phyloP scores from a whole-genome alignment of 2,113 vertebrate species.

The Urocolius indicus region DNA sequence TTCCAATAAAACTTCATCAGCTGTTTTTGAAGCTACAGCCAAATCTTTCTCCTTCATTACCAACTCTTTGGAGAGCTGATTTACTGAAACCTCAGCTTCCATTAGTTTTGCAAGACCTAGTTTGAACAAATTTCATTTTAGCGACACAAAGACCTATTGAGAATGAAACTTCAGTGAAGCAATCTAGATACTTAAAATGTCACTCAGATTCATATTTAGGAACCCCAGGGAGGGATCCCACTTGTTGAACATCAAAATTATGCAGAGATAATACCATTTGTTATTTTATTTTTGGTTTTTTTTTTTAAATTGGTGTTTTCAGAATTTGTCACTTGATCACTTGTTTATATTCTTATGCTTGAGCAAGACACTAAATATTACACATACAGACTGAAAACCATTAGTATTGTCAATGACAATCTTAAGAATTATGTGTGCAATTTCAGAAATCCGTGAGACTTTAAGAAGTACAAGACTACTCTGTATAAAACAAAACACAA shows the following conservation, averaged over 20 bases:
- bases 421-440: not conserved
- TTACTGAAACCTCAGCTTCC: constrained; percentile 85
- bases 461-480: not conserved
- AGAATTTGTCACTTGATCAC: not conserved
- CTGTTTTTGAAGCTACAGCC: constrained; percentile 78
- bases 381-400: not conserved
- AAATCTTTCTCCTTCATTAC: constrained; percentile 82
- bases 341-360: not conserved
- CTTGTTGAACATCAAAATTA: not conserved
- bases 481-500: not conserved
- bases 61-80: constrained; percentile 80
- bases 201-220: not conserved
- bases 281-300: not conserved
- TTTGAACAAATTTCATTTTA: not conserved
- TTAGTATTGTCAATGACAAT: not conserved
- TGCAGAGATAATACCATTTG: not conserved
- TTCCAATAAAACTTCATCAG: constrained; percentile 82
- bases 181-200: not conserved
- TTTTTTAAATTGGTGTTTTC: not conserved
- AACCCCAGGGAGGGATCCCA: not conserved
- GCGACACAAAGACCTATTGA: not conserved
- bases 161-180: not conserved
- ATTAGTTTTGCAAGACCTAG: constrained; percentile 84
- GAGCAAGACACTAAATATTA: not conserved
- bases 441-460: not conserved